phyloP scores from a whole-genome alignment of 2,113 vertebrate genomes.

The mouse (Mus musculus) region DNA sequence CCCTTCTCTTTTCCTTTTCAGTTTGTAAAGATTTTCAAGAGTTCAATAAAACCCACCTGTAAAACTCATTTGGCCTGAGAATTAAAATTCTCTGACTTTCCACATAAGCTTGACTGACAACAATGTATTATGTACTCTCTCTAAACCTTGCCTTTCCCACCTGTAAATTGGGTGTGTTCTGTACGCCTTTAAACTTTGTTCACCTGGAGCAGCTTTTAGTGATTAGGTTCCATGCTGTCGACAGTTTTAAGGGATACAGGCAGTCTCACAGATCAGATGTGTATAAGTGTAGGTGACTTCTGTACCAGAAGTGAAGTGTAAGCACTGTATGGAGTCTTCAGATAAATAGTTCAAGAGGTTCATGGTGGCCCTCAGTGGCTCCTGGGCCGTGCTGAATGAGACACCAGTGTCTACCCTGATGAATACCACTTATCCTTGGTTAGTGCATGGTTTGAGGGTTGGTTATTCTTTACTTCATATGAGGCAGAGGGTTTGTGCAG shows the following conservation, averaged over 20 bases:
- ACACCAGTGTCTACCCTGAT: not conserved
- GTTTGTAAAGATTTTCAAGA: not conserved
- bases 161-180: not conserved
- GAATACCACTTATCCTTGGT: not conserved
- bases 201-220: not conserved
- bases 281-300: not conserved
- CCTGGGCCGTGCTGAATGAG: not conserved
- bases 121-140: not conserved
- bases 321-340: not conserved
- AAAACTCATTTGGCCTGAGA: not conserved
- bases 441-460: not conserved
- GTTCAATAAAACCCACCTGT: not conserved
- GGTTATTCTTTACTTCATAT: not conserved
- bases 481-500: not conserved
- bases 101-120: not conserved
- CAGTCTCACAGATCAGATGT: not conserved
- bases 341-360: not conserved
- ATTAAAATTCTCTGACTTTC: not conserved
- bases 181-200: not conserved
- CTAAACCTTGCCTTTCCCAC: not conserved
- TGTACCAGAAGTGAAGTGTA: not conserved
- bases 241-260: not conserved
- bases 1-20: not conserved
- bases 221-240: not conserved
- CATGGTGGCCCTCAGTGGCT: rapidly evolving